A percentile compares a stretch with the other conserved stretches of the same genome.
These are phyloP conservation scores for Chaetodon auriga DNA, from an alignment of 2,113 vertebrate species.

Conservation along the genomic window DNA sequence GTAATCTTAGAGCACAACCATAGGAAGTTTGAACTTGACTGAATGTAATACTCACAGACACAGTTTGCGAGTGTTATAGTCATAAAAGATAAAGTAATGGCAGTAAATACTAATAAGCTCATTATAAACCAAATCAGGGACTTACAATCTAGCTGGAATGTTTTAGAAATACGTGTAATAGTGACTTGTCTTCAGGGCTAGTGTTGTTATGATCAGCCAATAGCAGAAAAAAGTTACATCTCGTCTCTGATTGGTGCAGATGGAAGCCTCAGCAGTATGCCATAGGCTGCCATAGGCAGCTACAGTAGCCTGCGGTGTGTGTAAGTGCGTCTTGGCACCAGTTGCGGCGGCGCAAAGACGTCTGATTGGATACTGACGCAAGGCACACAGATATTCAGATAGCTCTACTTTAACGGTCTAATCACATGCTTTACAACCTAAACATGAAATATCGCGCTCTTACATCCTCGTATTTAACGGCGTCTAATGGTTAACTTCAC, in stretches of 20 bases:
- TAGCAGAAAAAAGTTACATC: constrained; percentile 31
- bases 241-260: constrained; percentile 75
- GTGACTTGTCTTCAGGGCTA: neutral
- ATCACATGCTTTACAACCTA: constrained; percentile 29
- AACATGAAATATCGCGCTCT: neutral
- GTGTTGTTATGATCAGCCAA: constrained; percentile 22
- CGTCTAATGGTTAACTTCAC: neutral
- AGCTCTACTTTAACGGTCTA: constrained; percentile 30
- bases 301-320: constrained; percentile 58
- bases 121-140: neutral
- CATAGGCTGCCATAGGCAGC: constrained; percentile 73
- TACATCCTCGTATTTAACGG: neutral
- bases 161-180: neutral
- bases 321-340: constrained; percentile 62
- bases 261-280: constrained; percentile 53
- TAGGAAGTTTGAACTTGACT: neutral
- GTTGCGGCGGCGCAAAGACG: constrained; percentile 75
- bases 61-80: neutral
- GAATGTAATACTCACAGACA: neutral
- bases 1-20: neutral
- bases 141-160: neutral
- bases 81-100: neutral
- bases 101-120: neutral
- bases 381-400: constrained; percentile 25
- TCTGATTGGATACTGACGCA: constrained; percentile 74